Percentiles rank a stretch among this genome's conserved stretches.
These are phyloP conservation scores for Coregonus clupeaformis DNA, from an alignment of 2,113 vertebrate genomes.

Conservation along the genomic window DNA sequence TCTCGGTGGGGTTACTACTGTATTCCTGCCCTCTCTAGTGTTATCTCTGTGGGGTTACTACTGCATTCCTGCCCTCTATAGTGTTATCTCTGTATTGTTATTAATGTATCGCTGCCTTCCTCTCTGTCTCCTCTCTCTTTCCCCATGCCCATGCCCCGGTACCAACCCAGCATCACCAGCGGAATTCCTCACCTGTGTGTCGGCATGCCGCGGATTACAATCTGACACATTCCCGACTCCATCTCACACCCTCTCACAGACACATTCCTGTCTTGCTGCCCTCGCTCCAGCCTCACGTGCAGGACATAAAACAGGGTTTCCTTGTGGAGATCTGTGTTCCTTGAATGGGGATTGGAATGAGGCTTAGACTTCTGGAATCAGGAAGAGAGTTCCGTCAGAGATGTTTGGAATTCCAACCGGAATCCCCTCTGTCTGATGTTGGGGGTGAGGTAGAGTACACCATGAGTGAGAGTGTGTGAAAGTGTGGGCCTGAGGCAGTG, in stretches of 20 bases:
- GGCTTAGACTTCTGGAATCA: constrained; percentile 63
- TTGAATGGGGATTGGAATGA: constrained; percentile 56
- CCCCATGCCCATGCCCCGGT: neutral
- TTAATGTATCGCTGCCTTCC: too few species aligned
- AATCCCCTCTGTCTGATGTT: constrained; percentile 63
- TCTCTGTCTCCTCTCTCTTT: neutral
- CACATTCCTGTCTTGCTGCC: constrained; percentile 52
- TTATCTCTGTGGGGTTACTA: too few species aligned
- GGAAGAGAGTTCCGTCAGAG: constrained; percentile 54
- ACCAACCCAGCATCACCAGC: constrained; percentile 54
- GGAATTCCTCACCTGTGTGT: constrained; percentile 46
- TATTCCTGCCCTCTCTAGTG: too few species aligned
- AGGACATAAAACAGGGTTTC: constrained; percentile 50
- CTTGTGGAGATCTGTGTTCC: constrained; percentile 20
- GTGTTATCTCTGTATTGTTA: too few species aligned
- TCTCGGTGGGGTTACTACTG: too few species aligned
- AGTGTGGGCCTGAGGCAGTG: constrained; percentile 10
- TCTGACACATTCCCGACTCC: too few species aligned
- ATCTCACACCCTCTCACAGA: constrained; percentile 29
- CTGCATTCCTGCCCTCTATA: too few species aligned
- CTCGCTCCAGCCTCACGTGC: constrained; percentile 34
- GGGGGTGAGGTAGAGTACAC: constrained; percentile 44
- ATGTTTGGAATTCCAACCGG: constrained; percentile 68
- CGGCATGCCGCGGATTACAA: too few species aligned
- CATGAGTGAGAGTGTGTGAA: neutral